Base-by-base conservation (phyloP, 35 echinoderm and acorn worm genomes). In the Hemicentrotus pulcherrimus region DNA sequence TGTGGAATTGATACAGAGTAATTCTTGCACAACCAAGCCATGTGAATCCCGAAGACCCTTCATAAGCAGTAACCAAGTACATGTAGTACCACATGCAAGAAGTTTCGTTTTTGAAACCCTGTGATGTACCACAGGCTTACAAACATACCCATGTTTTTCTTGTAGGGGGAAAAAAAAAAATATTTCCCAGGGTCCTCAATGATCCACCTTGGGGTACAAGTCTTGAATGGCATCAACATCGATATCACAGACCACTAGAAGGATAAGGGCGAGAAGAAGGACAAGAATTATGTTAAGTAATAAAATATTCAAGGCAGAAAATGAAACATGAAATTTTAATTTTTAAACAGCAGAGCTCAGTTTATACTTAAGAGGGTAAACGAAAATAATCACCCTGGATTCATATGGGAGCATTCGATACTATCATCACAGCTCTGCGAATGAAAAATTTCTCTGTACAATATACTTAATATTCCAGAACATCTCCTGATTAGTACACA, bases 381-480 rank as follows among this genome's bases (percentile, higher is more conserved):
- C 91, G 91, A 93, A 93, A 93, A 93, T 93, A 93, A 93, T 93
- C 91, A 93, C 91, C 45, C 11, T 58, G 47, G 32, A 47, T 90
- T 93, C 91, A 93, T 93, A 93, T 46, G 91, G 91, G 91, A 46
- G 48, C 91, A 93, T 93, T 93, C 91, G 91, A 50, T 93, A 31
- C 0, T 93, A 52, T 93, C 91, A 93, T 93, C 91, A 93, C 46
- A 13, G 88, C 88, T 35, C 88, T 90, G 88, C 31, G 1, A 9
- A 30, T n/a, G 28, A 86, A 41, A 41, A 41, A 41, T 55, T 55
- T 13, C 9, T 14, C 48, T 41, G 3, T 41, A 41, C 35, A 41
- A 3, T n/a, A n/a, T n/a, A 55, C 50, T 55, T 15, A 1, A 10
- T 12, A 55, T 10, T 55, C 50, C 12, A 11, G 11, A 55, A 55